Conservation (phyloP, 1,140 invertebrate species). For the Melipona quadrifasciata region DNA sequence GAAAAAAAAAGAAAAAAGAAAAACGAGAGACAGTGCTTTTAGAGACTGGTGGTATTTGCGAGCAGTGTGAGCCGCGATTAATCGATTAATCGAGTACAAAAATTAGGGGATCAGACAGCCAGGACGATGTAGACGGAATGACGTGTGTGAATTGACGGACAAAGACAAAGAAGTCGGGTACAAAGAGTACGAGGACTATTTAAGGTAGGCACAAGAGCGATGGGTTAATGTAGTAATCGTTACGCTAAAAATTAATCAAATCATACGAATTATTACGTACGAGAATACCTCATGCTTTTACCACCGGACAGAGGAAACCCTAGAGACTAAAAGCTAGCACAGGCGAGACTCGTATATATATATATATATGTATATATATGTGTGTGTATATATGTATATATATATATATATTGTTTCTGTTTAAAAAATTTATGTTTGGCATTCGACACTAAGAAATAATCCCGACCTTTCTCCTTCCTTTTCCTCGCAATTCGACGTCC, state of each 20-base stretch:
- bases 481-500: conserved; percentile 17
- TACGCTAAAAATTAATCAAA: conserved; percentile 77
- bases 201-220: conserved; percentile 56
- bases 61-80: conserved; percentile 53
- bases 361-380: too few relatives aligned
- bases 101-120: not conserved
- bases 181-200: conserved; percentile 24
- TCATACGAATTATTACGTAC: conserved; percentile 80
- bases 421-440: conserved; percentile 38
- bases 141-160: not conserved
- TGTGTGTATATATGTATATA: too few relatives aligned
- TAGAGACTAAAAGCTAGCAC: conserved; percentile 78
- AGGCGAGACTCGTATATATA: conserved; percentile 67
- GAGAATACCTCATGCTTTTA: conserved; percentile 81
- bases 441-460: conserved; percentile 52
- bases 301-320: conserved; percentile 80
- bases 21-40: conserved; percentile 28
- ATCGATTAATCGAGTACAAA: conserved; percentile 59
- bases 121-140: not conserved
- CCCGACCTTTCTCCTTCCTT: conserved; percentile 49
- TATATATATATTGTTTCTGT: conserved; percentile 40
- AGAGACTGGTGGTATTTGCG: conserved; percentile 29
- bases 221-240: conserved; percentile 76
- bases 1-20: not conserved
- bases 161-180: conserved; percentile 16